Evolutionary conservation across 2,113 vertebrate species (phyloP).

Genomic region (Etia nguti): DNA sequence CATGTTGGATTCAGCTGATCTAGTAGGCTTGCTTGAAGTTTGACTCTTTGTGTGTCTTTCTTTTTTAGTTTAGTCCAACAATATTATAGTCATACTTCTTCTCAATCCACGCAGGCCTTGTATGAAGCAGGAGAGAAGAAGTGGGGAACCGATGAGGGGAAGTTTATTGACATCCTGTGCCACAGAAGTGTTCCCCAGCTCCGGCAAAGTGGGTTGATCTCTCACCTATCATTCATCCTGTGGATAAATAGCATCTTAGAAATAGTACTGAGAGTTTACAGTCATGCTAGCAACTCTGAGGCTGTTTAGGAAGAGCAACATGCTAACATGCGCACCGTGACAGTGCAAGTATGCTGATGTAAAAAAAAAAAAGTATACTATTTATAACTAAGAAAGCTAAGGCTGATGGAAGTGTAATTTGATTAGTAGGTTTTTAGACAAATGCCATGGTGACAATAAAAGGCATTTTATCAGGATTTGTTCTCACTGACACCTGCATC

Average conservation of each 20-base stretch:
- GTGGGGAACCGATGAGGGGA: conserved; percentile 81
- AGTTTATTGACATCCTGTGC: conserved; percentile 80
- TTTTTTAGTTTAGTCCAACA: neutral
- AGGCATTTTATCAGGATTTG: neutral
- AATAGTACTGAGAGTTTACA: neutral
- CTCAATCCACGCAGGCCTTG: conserved; percentile 56
- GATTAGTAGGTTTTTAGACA: neutral
- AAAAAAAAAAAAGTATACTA: neutral
- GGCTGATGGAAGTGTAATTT: neutral
- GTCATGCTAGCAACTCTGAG: neutral
- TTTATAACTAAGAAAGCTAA: neutral
- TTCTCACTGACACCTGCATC: neutral
- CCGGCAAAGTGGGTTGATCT: conserved; percentile 66
- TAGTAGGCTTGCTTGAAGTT: neutral
- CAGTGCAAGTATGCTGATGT: neutral
- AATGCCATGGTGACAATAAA: neutral
- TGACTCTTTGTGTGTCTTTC: neutral
- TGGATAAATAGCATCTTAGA: neutral
- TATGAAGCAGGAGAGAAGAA: conserved; percentile 83
- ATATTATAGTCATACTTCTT: neutral
- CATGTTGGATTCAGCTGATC: neutral
- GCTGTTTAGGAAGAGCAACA: neutral
- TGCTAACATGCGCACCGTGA: neutral
- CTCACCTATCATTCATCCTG: neutral
- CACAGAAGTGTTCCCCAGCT: conserved; percentile 79